A percentile compares a stretch with the other conserved stretches of the same genome.
phyloP scores from a whole-genome alignment of 1,140 invertebrate species.

The Drosophila lacteicornis region DNA sequence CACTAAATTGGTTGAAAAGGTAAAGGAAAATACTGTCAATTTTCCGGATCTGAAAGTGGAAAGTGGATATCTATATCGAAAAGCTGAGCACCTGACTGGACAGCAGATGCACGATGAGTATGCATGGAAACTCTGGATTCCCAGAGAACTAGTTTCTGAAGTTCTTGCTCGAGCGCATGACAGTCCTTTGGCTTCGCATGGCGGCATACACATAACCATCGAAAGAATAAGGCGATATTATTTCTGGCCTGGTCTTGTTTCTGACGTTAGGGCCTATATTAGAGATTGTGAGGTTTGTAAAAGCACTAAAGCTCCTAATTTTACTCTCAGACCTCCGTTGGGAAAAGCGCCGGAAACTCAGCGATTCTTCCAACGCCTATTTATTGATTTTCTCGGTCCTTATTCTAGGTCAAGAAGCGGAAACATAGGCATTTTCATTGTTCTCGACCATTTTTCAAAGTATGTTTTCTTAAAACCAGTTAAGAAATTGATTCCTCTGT shows the following conservation, averaged over 20 bases:
- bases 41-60: not conserved
- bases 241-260: constrained; percentile 1
- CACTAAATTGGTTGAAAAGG: not conserved
- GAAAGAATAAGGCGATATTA: not conserved
- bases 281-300: constrained; percentile 21
- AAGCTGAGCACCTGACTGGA: constrained; percentile 1
- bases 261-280: constrained; percentile 10
- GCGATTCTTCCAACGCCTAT: not conserved
- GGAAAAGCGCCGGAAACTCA: constrained; percentile 4
- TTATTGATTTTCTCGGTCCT: not conserved
- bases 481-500: too few relatives aligned
- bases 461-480: too few relatives aligned
- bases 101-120: not conserved
- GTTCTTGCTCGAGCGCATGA: not conserved
- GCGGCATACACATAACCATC: not conserved
- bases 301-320: constrained; percentile 1
- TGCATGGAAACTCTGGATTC: too few relatives aligned
- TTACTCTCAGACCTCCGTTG: not conserved
- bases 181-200: not conserved
- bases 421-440: not conserved
- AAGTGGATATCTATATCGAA: not conserved
- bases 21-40: not conserved
- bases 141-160: not conserved
- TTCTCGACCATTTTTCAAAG: too few relatives aligned
- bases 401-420: constrained; percentile 1